A percentile compares a stretch with the other conserved stretches of the same genome.
These are phyloP conservation scores for Amphiura filiformis DNA, from an alignment of 35 echinoderm and acorn worm genomes.

Conservation along the genomic window DNA sequence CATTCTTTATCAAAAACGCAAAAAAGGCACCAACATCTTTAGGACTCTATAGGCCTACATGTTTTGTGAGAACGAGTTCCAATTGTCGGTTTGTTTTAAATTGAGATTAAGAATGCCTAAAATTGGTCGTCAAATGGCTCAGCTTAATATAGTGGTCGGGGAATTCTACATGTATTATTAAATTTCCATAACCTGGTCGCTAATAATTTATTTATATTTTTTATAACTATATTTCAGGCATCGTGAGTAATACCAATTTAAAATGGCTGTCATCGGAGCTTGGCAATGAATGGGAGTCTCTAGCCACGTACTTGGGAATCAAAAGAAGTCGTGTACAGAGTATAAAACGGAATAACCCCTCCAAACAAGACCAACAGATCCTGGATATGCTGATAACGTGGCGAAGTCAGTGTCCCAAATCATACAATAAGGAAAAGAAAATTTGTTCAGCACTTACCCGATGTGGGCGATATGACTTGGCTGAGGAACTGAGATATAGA, in stretches of 20 bases:
- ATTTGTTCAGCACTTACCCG: constrained; percentile 46
- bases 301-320: constrained; percentile 70
- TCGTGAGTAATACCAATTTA: constrained; percentile 73
- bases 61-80: too few species aligned
- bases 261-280: constrained; percentile 80
- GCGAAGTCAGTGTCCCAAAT: constrained; percentile 73
- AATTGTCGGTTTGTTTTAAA: too few species aligned
- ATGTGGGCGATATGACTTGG: constrained; percentile 89
- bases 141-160: too few species aligned
- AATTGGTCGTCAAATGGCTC: too few species aligned
- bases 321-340: constrained; percentile 91
- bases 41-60: too few species aligned
- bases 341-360: constrained; percentile 78
- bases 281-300: constrained; percentile 90
- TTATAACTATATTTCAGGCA: constrained; percentile 32
- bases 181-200: too few species aligned
- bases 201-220: too few species aligned
- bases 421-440: constrained; percentile 84
- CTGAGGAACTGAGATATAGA: constrained; percentile 78
- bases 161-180: too few species aligned
- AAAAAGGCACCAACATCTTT: too few species aligned
- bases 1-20: too few species aligned
- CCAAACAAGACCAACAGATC: constrained; percentile 31
- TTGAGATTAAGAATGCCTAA: too few species aligned
- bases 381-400: constrained; percentile 85